A percentile compares a stretch with the other conserved stretches of the same genome.
Evolutionary conservation across 1,140 invertebrate species (phyloP).

Genomic region (Dryas iulia): DNA sequence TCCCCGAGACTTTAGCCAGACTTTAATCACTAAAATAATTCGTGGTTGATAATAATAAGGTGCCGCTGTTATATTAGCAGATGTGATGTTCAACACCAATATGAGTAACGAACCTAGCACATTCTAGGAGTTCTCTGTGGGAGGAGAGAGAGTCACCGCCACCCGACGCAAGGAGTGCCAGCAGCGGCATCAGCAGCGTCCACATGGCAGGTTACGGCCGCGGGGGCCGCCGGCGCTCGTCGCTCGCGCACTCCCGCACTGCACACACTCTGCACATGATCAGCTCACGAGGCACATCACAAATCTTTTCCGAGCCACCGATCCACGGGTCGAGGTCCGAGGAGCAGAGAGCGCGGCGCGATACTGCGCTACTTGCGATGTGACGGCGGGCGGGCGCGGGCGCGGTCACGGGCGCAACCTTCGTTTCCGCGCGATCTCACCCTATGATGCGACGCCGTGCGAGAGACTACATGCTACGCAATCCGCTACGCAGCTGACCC

Average conservation of each 20-base stretch:
- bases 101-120: constrained; percentile 65
- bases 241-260: constrained; percentile 58
- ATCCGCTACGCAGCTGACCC: constrained; percentile 43
- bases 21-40: constrained; percentile 27
- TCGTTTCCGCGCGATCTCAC: constrained; percentile 66
- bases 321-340: constrained; percentile 55
- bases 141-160: constrained; percentile 57
- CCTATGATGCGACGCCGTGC: constrained; percentile 55
- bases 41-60: background rate
- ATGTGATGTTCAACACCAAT: background rate
- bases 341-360: constrained; percentile 63
- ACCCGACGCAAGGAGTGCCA: constrained; percentile 56
- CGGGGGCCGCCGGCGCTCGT: constrained; percentile 45
- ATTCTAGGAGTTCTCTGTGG: constrained; percentile 68
- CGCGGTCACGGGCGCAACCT: constrained; percentile 78
- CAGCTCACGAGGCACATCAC: constrained; percentile 60
- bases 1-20: constrained; percentile 45
- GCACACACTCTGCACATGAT: constrained; percentile 66
- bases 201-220: constrained; percentile 67
- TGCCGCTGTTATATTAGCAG: background rate
- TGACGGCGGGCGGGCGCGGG: constrained; percentile 54
- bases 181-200: constrained; percentile 50
- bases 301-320: constrained; percentile 29
- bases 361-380: constrained; percentile 56
- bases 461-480: constrained; percentile 52